Evolutionary conservation across 2,888 invertebrate species (phyloP).

Genomic region (Ischnus inquisitorius): DNA sequence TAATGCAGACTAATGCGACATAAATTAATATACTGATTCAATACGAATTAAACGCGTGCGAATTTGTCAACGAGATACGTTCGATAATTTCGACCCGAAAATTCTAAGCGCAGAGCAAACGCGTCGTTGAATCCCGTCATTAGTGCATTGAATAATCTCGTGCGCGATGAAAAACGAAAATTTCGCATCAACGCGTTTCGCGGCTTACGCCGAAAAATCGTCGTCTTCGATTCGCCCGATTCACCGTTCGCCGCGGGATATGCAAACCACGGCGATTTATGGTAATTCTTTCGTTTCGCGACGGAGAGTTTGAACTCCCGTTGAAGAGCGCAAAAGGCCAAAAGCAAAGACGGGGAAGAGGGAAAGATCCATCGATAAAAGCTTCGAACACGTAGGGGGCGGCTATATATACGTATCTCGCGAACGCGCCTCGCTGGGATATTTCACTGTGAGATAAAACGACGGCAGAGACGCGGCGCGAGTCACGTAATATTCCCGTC

Average conservation of each 20-base stretch:
- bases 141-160: too few species aligned
- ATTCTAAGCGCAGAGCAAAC: too few species aligned
- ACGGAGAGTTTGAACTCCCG: conserved; percentile 19
- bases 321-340: conserved; percentile 13
- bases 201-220: conserved; percentile 11
- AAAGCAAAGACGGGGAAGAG: background rate
- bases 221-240: conserved; percentile 27
- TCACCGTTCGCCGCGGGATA: conserved; percentile 26
- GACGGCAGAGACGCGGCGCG: conserved; percentile 44
- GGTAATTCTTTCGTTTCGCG: conserved; percentile 42
- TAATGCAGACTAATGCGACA: too few species aligned
- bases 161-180: too few species aligned
- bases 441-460: conserved; percentile 33
- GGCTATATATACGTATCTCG: conserved; percentile 20
- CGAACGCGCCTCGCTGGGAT: background rate
- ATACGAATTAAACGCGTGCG: too few species aligned
- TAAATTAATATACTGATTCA: too few species aligned
- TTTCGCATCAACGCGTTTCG: too few species aligned
- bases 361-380: conserved; percentile 62
- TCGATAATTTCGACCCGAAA: too few species aligned
- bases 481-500: conserved; percentile 76
- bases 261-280: conserved; percentile 41
- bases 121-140: too few species aligned
- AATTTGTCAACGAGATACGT: too few species aligned
- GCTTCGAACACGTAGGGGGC: conserved; percentile 49